phyloP scores from a whole-genome alignment of 2,888 invertebrate species.

The Pristionchus entomophagus region DNA sequence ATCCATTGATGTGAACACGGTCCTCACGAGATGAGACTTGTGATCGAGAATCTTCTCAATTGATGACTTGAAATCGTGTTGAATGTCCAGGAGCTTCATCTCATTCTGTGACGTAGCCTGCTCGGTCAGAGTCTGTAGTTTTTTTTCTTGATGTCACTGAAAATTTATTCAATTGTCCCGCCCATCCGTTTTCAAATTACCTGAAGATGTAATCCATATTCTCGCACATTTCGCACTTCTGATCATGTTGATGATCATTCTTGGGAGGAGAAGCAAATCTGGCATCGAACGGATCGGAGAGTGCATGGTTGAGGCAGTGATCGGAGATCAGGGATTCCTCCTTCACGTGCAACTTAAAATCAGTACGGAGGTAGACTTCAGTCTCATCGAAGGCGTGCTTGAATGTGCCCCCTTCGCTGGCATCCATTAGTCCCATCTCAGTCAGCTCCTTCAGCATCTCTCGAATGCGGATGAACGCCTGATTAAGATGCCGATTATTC shows the following conservation, averaged over 20 bases:
- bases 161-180: neutral
- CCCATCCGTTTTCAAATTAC: neutral
- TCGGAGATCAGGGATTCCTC: too few species aligned
- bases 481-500: too few species aligned
- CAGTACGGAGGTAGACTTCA: too few species aligned
- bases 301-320: too few species aligned
- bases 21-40: neutral
- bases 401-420: too few species aligned
- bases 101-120: neutral
- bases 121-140: neutral
- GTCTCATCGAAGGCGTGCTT: too few species aligned
- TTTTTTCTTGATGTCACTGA: neutral
- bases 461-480: too few species aligned
- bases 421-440: too few species aligned
- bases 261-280: too few species aligned
- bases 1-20: neutral
- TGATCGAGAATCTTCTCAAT: neutral
- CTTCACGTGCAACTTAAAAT: too few species aligned
- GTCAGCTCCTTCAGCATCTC: too few species aligned
- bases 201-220: neutral
- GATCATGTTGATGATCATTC: conserved; percentile 49
- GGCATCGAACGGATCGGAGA: conserved; percentile 40
- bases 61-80: neutral
- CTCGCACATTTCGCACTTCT: conserved; percentile 49
- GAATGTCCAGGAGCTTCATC: neutral